phyloP scores from a whole-genome alignment of 2,113 vertebrate species.

The Antennarius striatus region DNA sequence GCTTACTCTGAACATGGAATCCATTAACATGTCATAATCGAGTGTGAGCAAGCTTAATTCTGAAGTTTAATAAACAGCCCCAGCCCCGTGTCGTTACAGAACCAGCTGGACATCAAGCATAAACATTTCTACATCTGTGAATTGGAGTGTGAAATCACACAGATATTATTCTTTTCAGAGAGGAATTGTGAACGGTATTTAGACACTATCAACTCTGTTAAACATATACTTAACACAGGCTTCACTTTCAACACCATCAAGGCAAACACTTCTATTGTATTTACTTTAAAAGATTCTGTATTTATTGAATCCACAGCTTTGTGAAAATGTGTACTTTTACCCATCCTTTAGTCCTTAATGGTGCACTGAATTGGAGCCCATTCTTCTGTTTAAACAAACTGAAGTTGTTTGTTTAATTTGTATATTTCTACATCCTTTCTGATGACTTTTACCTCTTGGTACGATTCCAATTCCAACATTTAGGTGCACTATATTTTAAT shows the following conservation, averaged over 20 bases:
- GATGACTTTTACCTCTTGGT: not conserved
- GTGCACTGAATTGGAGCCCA: not conserved
- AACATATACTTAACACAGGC: constrained; percentile 34
- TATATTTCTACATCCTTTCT: not conserved
- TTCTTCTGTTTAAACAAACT: constrained; percentile 11
- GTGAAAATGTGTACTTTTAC: constrained; percentile 23
- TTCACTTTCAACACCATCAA: constrained; percentile 43
- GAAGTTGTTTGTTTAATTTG: constrained; percentile 15
- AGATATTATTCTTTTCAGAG: constrained; percentile 42
- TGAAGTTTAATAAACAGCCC: constrained; percentile 47
- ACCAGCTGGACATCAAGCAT: constrained; percentile 47
- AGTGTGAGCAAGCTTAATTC: constrained; percentile 44
- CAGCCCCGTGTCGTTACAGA: constrained; percentile 39
- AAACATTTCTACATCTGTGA: constrained; percentile 53
- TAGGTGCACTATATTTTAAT: not conserved
- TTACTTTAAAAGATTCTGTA: constrained; percentile 47
- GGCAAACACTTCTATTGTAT: constrained; percentile 38
- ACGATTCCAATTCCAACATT: constrained; percentile 8
- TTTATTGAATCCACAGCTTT: constrained; percentile 36
- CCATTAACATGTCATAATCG: constrained; percentile 25
- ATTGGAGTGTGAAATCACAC: constrained; percentile 43
- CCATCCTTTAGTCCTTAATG: too few species aligned
- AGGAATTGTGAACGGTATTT: constrained; percentile 27
- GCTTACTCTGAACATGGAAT: not conserved
- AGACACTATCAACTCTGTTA: constrained; percentile 37